phyloP scores from a whole-genome alignment of 2,888 invertebrate genomes.

The Linnaemya vulpina region DNA sequence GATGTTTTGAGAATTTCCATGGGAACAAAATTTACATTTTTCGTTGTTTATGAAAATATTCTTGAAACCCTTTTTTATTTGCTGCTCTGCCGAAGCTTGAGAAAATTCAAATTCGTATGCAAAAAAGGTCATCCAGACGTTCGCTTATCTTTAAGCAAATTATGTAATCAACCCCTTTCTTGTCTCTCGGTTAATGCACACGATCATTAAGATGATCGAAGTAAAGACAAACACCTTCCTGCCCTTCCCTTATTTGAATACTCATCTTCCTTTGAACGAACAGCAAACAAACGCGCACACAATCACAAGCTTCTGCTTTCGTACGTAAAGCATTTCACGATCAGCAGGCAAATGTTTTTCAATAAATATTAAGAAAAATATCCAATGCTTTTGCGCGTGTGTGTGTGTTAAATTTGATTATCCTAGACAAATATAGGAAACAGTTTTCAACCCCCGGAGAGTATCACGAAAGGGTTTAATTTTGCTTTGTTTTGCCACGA shows the following conservation, averaged over 20 bases:
- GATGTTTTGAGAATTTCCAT: slow-evolving; percentile 76
- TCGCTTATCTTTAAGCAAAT: slow-evolving; percentile 77
- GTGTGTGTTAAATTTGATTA: slow-evolving; percentile 52
- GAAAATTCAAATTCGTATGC: slow-evolving; percentile 72
- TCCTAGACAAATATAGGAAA: slow-evolving; percentile 66
- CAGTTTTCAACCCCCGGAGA: slow-evolving; percentile 53
- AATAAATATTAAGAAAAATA: neutral
- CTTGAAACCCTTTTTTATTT: slow-evolving; percentile 73
- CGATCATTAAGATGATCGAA: slow-evolving; percentile 66
- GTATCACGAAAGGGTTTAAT: slow-evolving; percentile 55
- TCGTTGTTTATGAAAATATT: slow-evolving; percentile 73
- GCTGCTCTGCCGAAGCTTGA: slow-evolving; percentile 77
- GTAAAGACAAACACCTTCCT: slow-evolving; percentile 66
- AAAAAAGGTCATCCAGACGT: slow-evolving; percentile 70
- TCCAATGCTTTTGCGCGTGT: neutral
- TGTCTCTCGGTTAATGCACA: slow-evolving; percentile 30
- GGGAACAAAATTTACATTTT: slow-evolving; percentile 78
- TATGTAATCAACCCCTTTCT: slow-evolving; percentile 73
- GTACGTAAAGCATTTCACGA: slow-evolving; percentile 54
- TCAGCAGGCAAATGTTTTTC: slow-evolving; percentile 52
- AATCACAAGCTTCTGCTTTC: neutral
- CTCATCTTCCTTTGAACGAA: slow-evolving; percentile 75
- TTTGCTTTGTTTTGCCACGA: slow-evolving; percentile 67
- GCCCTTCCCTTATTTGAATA: slow-evolving; percentile 80
- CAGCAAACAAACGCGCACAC: neutral